Percentiles rank a stretch among this genome's conserved stretches.
Conservation (phyloP, 2,113 vertebrate species). For the Manacus vitellinus region DNA sequence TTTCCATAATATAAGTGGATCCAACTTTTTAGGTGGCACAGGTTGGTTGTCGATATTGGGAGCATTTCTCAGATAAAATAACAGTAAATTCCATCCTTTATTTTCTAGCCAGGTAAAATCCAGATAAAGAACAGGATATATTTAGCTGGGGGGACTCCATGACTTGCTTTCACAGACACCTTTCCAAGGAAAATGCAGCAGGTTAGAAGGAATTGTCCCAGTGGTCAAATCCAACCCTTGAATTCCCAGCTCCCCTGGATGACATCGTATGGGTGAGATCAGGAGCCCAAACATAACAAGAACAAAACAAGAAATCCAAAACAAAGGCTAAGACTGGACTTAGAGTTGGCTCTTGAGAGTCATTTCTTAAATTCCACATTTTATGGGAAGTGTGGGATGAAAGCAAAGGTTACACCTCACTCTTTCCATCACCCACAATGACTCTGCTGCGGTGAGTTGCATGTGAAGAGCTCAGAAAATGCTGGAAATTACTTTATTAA, state of each 20-base stretch:
- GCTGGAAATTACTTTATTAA: not conserved
- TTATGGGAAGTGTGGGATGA: not conserved
- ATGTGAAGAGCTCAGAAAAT: fast-evolving
- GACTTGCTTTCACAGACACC: not conserved
- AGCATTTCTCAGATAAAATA: not conserved
- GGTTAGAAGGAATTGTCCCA: not conserved
- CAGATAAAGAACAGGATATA: not conserved
- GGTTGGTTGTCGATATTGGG: not conserved
- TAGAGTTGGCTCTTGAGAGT: not conserved
- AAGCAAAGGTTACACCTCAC: not conserved
- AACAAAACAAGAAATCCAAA: not conserved
- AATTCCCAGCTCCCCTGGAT: not conserved
- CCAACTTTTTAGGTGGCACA: not conserved
- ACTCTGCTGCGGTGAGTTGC: not conserved
- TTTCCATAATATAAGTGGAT: not conserved
- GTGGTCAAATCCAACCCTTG: not conserved
- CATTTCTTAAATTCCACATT: fast-evolving
- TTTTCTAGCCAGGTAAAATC: not conserved
- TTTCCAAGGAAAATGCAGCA: not conserved
- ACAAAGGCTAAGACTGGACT: not conserved
- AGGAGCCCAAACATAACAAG: not conserved
- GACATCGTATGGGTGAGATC: not conserved
- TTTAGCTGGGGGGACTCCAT: not conserved
- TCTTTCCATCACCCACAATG: not conserved
- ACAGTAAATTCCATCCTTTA: not conserved